Evolutionary conservation across 2,113 vertebrate species (phyloP), one percentile per base, ranked within the genome.

Genomic region (Toxostoma redivivum): DNA sequence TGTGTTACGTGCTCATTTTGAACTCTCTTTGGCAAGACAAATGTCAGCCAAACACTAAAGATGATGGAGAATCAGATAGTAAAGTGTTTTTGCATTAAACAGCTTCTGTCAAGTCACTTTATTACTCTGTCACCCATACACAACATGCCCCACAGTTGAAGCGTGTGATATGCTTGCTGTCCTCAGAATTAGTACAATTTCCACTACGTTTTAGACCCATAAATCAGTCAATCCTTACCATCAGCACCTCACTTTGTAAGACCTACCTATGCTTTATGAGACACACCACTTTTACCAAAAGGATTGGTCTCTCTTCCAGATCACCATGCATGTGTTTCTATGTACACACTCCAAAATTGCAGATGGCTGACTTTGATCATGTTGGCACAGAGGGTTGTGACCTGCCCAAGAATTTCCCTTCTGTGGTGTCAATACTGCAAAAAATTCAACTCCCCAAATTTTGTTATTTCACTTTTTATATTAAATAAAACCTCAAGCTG

Each of bases 281-380:
- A 54, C 4, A 37, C 0, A 1, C 5, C 11, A 44, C 48, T 86
- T 86, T 66, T 60, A 70, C 20, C 40, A 28, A 33, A 71, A 74
- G 7, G 5, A 17, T 30, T n/a, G 38, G 5, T 74, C 35, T n/a
- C 90, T 83, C 21, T 92, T 80, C 45, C 31, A 64, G 48, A 60
- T 54, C 33, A 47, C 53, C 1, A 0, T 37, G 20, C 5, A 9
- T 2, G 1, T 11, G 54, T 77, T 35, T 78, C 5, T 8, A 38
- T 2, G 20, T 33, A 66, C 1, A 1, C 4, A 4, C 22, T 87
- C 48, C 57, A 84, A 76, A 79, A 21, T 12, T 11, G 1, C 21
- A 54, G 73, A 40, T 8, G 7, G 37, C 19, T 72, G 12, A 35
- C 31, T 69, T 72, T 23, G 27, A 22, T 45, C 10, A 5, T 14